Percentiles rank a stretch among this genome's conserved stretches.
phyloP scores from a whole-genome alignment of 2,113 vertebrate genomes.

The Ascaphus truei region DNA sequence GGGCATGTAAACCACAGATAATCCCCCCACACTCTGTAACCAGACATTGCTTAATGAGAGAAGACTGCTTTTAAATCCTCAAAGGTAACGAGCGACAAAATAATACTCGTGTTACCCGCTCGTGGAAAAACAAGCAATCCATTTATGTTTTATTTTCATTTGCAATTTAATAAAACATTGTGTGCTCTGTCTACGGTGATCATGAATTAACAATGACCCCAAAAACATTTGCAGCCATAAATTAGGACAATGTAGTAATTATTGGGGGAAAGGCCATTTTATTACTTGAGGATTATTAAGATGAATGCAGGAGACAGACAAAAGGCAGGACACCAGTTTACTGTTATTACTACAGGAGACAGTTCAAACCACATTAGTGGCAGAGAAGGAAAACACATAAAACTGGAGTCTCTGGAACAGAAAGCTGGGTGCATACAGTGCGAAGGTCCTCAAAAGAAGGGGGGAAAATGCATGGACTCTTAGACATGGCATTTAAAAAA shows the following conservation, averaged over 20 bases:
- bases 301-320: conserved; percentile 43
- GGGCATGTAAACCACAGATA: too few relatives aligned
- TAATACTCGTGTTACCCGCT: background rate
- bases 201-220: background rate
- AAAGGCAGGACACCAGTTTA: conserved; percentile 36
- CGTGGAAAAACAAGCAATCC: background rate
- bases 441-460: too few relatives aligned
- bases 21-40: too few relatives aligned
- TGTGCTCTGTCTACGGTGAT: background rate
- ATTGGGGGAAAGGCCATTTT: conserved; percentile 35
- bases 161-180: accelerated
- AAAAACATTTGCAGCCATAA: conserved; percentile 38
- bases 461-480: too few relatives aligned
- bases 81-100: background rate
- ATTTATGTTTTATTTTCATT: conserved; percentile 24
- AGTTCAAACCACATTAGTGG: conserved; percentile 37
- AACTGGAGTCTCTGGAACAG: conserved; percentile 18
- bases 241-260: conserved; percentile 31
- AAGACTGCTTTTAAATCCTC: background rate
- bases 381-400: conserved; percentile 35
- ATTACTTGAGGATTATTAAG: conserved; percentile 45
- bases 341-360: conserved; percentile 35
- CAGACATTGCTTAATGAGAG: background rate
- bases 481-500: too few relatives aligned
- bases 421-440: background rate